These are phyloP conservation scores for Corythoichthys haematopterus DNA, from an alignment of 2,113 vertebrate genomes.

Conservation along the genomic window DNA sequence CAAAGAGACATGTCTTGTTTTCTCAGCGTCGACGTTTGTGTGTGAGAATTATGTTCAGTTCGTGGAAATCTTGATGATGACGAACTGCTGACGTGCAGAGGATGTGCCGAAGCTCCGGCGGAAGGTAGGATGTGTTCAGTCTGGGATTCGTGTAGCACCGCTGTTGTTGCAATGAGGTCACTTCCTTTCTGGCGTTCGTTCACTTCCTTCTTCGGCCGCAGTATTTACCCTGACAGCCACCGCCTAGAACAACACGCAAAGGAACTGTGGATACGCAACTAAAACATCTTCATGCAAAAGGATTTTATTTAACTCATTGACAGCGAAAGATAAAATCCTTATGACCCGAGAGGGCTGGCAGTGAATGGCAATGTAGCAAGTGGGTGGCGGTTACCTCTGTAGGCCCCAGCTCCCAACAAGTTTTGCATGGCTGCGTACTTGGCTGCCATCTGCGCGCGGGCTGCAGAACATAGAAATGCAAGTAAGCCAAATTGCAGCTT, in stretches of 20 bases:
- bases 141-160: slow-evolving; percentile 85
- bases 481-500: too few species aligned
- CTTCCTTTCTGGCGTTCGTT: slow-evolving; percentile 62
- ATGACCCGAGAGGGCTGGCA: too few species aligned
- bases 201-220: slow-evolving; percentile 92
- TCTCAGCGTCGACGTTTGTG: slow-evolving; percentile 18
- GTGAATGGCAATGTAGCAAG: neutral
- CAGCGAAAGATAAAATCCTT: too few species aligned
- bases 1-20: slow-evolving; percentile 15
- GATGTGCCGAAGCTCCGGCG: slow-evolving; percentile 41
- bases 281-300: too few species aligned
- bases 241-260: slow-evolving; percentile 53
- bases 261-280: neutral
- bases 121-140: slow-evolving; percentile 77
- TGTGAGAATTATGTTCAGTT: neutral
- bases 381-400: slow-evolving; percentile 61
- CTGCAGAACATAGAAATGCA: slow-evolving; percentile 31
- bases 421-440: slow-evolving; percentile 70
- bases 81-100: neutral
- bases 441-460: slow-evolving; percentile 67
- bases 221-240: slow-evolving; percentile 82
- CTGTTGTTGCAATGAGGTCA: slow-evolving; percentile 85
- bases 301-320: too few species aligned
- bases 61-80: neutral
- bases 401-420: slow-evolving; percentile 61